Conservation (phyloP, 2,797 vertebrate genomes). For the Graptemys geographica region DNA sequence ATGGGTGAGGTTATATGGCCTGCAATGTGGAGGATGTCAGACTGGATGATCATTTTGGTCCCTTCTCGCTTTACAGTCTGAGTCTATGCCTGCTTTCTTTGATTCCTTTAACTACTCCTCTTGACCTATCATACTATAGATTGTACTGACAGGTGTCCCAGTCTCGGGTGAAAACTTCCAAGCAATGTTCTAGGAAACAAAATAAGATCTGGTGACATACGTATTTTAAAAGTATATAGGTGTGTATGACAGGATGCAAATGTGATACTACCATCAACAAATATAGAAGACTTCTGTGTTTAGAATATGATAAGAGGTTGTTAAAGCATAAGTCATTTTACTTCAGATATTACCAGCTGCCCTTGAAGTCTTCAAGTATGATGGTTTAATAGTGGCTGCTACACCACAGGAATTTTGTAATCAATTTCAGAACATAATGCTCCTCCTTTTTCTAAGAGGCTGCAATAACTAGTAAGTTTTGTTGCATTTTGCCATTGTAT, state of each 20-base stretch:
- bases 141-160: not conserved
- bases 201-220: not conserved
- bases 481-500: not conserved
- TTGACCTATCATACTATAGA: not conserved
- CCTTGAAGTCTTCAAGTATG: not conserved
- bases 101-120: not conserved
- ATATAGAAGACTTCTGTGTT: not conserved
- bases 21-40: not conserved
- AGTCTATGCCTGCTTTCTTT: not conserved
- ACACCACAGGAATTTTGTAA: conserved; percentile 33
- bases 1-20: too few species aligned
- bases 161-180: not conserved
- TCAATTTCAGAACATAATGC: conserved; percentile 32
- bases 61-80: not conserved
- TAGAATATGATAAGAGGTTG: not conserved
- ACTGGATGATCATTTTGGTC: not conserved
- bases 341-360: not conserved
- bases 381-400: conserved; percentile 19
- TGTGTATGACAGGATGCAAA: not conserved
- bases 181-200: not conserved
- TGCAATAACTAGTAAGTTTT: not conserved
- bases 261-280: not conserved
- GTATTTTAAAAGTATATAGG: not conserved
- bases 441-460: not conserved
- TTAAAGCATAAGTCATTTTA: not conserved